Percentiles rank a stretch among this genome's conserved stretches.
Evolutionary conservation across 2,113 vertebrate genomes (phyloP).

Genomic region (Varanus salvator): DNA sequence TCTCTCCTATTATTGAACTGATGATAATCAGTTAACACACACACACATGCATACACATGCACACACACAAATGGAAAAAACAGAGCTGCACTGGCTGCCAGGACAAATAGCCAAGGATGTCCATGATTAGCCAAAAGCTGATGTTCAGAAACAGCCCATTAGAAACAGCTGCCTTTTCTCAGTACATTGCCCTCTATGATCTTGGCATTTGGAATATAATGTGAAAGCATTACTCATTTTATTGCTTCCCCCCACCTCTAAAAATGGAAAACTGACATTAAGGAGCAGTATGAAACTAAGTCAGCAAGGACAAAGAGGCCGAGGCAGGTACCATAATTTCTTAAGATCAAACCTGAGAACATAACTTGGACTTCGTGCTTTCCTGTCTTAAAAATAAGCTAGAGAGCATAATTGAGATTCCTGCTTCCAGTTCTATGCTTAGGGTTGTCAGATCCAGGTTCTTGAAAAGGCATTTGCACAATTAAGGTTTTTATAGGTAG

Average conservation of each 20-base stretch:
- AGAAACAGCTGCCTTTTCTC: constrained; percentile 32
- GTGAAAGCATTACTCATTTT: constrained; percentile 9
- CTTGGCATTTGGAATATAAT: constrained; percentile 7
- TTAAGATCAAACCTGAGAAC: background rate
- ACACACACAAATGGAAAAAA: background rate
- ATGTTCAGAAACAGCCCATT: constrained; percentile 9
- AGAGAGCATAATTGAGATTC: background rate
- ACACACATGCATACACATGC: background rate
- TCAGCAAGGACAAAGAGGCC: background rate
- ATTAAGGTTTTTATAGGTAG: background rate
- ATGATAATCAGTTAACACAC: constrained; percentile 8
- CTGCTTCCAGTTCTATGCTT: background rate
- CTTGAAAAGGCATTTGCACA: background rate
- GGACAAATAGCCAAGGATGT: constrained; percentile 2
- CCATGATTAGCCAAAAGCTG: constrained; percentile 16
- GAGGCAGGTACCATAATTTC: background rate
- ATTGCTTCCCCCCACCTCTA: background rate
- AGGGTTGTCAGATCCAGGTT: background rate
- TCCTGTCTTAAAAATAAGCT: background rate
- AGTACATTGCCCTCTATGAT: background rate
- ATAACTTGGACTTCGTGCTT: background rate
- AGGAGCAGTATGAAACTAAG: background rate
- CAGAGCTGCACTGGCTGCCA: constrained; percentile 2
- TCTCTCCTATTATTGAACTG: background rate
- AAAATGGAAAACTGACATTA: background rate